Evolutionary conservation across 2,797 vertebrate species (phyloP).

Genomic region (Meriones psammophilus): DNA sequence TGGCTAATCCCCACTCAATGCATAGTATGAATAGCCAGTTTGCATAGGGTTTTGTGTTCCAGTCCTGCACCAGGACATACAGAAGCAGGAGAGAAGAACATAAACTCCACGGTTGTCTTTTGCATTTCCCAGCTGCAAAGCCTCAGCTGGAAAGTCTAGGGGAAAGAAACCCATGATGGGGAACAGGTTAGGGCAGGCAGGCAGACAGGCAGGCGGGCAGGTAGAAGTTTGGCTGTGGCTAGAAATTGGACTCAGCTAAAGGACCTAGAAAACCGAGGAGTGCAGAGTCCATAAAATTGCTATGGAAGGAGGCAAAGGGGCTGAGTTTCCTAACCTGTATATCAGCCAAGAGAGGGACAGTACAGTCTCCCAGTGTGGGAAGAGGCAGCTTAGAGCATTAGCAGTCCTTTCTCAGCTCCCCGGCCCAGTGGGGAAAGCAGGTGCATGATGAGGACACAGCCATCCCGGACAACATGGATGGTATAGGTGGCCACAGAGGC

Average conservation of each 20-base stretch:
- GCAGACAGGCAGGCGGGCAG: not conserved
- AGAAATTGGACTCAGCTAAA: not conserved
- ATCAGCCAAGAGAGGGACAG: not conserved
- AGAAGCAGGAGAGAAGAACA: not conserved
- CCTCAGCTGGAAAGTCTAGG: not conserved
- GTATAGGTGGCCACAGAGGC: not conserved
- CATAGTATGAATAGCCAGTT: rapidly evolving
- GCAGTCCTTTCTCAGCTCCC: not conserved
- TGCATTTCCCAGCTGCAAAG: not conserved
- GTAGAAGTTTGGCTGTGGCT: not conserved
- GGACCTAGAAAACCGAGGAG: rapidly evolving
- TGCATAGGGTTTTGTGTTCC: not conserved
- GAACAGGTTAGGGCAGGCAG: rapidly evolving
- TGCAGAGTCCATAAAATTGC: too few species aligned
- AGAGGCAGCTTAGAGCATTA: not conserved
- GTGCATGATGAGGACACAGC: not conserved
- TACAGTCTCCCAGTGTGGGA: rapidly evolving
- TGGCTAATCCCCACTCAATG: rapidly evolving
- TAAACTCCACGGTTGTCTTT: not conserved
- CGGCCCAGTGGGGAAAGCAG: rapidly evolving
- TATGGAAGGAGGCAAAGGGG: not conserved
- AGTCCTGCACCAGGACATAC: not conserved
- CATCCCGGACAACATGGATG: not conserved
- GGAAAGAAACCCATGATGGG: rapidly evolving
- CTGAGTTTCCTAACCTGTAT: rapidly evolving